A percentile compares a stretch with the other conserved stretches of the same genome.
phyloP scores from a whole-genome alignment of 2,113 vertebrate species.

The Phaetusa simplex region DNA sequence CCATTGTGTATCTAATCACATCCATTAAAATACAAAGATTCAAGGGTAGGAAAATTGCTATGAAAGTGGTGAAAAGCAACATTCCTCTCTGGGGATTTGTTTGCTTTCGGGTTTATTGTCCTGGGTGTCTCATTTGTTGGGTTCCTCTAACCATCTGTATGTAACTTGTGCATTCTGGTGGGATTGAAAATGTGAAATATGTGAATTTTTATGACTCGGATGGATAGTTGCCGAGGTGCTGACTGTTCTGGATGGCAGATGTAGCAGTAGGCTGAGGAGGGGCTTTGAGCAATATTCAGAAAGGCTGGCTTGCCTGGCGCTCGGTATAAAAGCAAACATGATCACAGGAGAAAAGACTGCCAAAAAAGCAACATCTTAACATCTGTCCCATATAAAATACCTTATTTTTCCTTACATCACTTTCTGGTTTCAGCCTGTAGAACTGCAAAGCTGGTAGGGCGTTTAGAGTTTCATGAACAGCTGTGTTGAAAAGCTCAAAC shows the following conservation, averaged over 20 bases:
- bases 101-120: conserved; percentile 31
- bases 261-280: neutral
- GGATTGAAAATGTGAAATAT: conserved; percentile 15
- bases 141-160: conserved; percentile 28
- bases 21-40: neutral
- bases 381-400: conserved; percentile 38
- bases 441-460: neutral
- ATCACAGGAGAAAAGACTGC: neutral
- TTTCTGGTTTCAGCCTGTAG: neutral
- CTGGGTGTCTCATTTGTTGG: conserved; percentile 29
- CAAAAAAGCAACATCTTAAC: conserved; percentile 11
- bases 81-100: neutral
- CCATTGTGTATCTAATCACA: neutral
- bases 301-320: neutral
- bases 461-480: neutral
- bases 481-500: neutral
- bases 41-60: neutral
- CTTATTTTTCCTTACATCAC: neutral
- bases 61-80: neutral
- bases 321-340: neutral
- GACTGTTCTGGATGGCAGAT: conserved; percentile 53
- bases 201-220: neutral
- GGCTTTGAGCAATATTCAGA: neutral
- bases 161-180: neutral
- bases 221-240: neutral